Percentiles rank a stretch among this genome's conserved stretches.
phyloP scores from a whole-genome alignment of 2,113 vertebrate genomes.

The Apeltes quadracus region DNA sequence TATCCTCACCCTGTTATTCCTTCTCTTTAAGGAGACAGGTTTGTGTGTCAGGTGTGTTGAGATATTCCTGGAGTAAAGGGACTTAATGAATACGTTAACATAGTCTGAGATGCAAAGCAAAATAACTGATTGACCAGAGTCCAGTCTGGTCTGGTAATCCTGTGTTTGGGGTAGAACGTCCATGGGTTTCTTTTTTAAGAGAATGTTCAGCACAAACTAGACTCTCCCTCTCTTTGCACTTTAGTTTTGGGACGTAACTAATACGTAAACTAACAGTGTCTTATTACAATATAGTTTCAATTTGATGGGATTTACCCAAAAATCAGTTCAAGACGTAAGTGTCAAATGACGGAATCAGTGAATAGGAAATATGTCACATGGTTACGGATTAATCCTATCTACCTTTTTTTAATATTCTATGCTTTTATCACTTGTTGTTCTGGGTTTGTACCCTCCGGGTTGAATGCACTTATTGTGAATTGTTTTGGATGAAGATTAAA shows the following conservation, averaged over 20 bases:
- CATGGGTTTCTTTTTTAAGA: neutral
- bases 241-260: no score
- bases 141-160: neutral
- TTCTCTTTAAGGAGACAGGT: neutral
- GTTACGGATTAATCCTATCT: no score
- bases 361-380: neutral
- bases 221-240: no score
- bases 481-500: no score
- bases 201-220: no score
- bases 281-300: neutral
- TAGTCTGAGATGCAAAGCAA: neutral
- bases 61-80: neutral
- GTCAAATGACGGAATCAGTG: no score
- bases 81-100: neutral
- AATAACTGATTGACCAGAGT: neutral
- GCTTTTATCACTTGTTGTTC: no score
- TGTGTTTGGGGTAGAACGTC: neutral
- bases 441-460: no score
- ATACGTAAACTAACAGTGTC: neutral
- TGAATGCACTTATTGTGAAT: no score
- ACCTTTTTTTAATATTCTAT: no score
- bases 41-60: neutral
- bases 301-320: neutral
- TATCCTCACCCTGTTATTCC: neutral
- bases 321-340: neutral